A percentile compares a stretch with the other conserved stretches of the same genome.
Evolutionary conservation across 2,888 invertebrate genomes (phyloP).

Genomic region (Synergus gifuensis): DNA sequence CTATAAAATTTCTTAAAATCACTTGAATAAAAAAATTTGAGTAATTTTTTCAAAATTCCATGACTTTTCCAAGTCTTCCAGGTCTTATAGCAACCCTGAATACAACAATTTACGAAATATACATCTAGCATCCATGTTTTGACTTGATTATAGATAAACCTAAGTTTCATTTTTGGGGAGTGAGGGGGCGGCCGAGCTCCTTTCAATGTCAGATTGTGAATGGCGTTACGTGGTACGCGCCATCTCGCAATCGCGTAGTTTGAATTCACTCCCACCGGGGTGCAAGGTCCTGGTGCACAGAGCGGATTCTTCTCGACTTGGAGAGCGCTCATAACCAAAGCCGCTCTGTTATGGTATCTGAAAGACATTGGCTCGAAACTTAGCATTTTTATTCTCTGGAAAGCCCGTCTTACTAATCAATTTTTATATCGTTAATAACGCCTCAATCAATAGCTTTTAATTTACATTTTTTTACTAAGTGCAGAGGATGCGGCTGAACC

Average conservation of each 20-base stretch:
- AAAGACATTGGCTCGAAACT: conserved; percentile 72
- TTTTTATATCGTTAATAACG: background rate
- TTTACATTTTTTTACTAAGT: too few relatives aligned
- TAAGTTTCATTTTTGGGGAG: conserved; percentile 95
- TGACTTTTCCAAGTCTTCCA: too few relatives aligned
- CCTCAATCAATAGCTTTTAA: background rate
- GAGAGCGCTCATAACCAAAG: conserved; percentile 94
- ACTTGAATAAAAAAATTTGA: too few relatives aligned
- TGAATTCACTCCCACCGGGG: conserved; percentile 75
- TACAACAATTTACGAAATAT: conserved; percentile 66
- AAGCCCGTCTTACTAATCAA: too few relatives aligned
- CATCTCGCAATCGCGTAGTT: conserved; percentile 77
- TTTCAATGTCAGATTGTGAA: conserved; percentile 83
- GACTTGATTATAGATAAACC: conserved; percentile 79
- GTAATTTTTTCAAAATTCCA: too few relatives aligned
- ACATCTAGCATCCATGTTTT: conserved; percentile 70
- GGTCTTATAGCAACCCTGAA: background rate
- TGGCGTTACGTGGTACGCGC: conserved; percentile 79
- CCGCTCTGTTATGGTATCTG: conserved; percentile 95
- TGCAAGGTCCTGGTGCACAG: conserved; percentile 89
- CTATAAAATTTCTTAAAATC: too few relatives aligned
- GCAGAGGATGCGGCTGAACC: too few relatives aligned
- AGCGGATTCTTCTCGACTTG: conserved; percentile 96
- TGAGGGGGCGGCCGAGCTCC: conserved; percentile 82
- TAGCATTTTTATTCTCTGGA: conserved; percentile 53